A percentile compares a stretch with the other conserved stretches of the same genome.
Evolutionary conservation across 2,113 vertebrate genomes (phyloP).

Genomic region (Podocnemis expansa): DNA sequence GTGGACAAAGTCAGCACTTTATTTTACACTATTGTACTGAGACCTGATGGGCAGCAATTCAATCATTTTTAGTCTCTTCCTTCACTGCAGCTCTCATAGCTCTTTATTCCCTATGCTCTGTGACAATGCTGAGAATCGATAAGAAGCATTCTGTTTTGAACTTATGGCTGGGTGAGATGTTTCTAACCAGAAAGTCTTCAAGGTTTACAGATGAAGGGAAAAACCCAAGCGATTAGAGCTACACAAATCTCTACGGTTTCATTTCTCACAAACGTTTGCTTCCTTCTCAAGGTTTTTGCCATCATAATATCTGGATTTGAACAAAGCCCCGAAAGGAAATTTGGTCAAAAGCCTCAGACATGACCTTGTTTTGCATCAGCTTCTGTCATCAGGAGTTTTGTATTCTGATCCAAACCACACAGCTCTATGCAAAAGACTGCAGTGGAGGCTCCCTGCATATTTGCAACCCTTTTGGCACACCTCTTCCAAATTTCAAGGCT

Average conservation of each 20-base stretch:
- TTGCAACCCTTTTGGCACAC: not conserved
- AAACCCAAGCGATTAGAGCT: not conserved
- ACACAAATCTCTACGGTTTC: rapidly evolving
- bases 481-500: not conserved
- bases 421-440: rapidly evolving
- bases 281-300: not conserved
- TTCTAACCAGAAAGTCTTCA: not conserved
- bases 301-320: not conserved
- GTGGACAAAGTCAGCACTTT: not conserved
- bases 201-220: not conserved
- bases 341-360: not conserved
- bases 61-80: not conserved
- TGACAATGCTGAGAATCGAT: not conserved
- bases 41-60: not conserved
- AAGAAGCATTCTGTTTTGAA: not conserved
- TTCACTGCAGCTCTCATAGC: too few relatives aligned
- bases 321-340: not conserved
- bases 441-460: not conserved
- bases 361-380: not conserved
- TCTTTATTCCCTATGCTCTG: not conserved
- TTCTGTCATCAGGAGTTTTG: rapidly evolving
- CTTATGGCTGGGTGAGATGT: not conserved
- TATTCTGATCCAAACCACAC: not conserved
- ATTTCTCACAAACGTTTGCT: not conserved
- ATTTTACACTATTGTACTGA: not conserved